These are phyloP conservation scores for Drosophila hydei DNA, from an alignment of 1,140 invertebrate species.

Conservation along the genomic window DNA sequence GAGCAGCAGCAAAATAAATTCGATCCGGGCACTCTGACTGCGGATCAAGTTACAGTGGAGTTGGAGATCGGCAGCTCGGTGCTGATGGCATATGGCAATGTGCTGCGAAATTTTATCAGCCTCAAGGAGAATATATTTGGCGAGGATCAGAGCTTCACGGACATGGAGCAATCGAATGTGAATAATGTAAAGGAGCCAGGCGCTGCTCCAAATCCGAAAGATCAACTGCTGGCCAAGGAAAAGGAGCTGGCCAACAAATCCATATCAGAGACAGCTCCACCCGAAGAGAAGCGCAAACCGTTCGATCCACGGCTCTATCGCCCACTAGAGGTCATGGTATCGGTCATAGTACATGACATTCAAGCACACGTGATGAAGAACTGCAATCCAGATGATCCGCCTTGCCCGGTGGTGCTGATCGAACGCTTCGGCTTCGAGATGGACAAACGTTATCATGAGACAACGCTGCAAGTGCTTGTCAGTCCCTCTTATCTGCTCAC, in stretches of 20 bases:
- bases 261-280: slow-evolving; percentile 85
- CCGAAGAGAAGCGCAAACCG: slow-evolving; percentile 85
- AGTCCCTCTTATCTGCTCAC: slow-evolving; percentile 95
- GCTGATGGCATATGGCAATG: slow-evolving; percentile 94
- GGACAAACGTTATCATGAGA: slow-evolving; percentile 96
- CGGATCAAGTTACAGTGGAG: slow-evolving; percentile 95
- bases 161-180: slow-evolving; percentile 90
- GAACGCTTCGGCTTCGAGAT: slow-evolving; percentile 98
- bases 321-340: slow-evolving; percentile 95
- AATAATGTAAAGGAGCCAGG: slow-evolving; percentile 68
- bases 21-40: slow-evolving; percentile 91
- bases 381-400: slow-evolving; percentile 93
- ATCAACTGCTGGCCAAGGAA: slow-evolving; percentile 74
- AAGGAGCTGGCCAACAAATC: slow-evolving; percentile 85
- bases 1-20: slow-evolving; percentile 90
- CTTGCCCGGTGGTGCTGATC: slow-evolving; percentile 94
- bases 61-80: slow-evolving; percentile 97
- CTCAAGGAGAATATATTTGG: slow-evolving; percentile 98
- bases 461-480: slow-evolving; percentile 94
- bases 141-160: slow-evolving; percentile 96
- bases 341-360: slow-evolving; percentile 97
- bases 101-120: slow-evolving; percentile 94
- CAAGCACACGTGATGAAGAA: slow-evolving; percentile 96
- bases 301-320: slow-evolving; percentile 95
- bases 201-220: slow-evolving; percentile 69